phyloP scores from a whole-genome alignment of 2,797 vertebrate species.

The Aselliscus stoliczkanus region DNA sequence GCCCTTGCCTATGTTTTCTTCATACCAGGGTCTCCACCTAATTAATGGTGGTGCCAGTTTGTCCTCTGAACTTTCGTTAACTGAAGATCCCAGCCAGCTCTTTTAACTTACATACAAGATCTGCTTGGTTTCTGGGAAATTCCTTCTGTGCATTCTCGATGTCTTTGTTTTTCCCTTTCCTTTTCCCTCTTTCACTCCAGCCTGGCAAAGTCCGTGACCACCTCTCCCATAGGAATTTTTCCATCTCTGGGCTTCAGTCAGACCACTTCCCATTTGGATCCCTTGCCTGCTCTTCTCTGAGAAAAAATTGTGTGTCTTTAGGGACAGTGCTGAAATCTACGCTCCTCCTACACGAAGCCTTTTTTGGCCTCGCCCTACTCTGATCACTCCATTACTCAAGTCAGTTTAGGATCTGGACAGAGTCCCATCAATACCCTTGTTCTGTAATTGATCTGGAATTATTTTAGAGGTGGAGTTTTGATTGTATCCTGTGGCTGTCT shows the following conservation, averaged over 20 bases:
- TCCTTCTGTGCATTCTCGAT: background rate
- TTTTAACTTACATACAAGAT: background rate
- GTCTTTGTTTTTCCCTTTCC: background rate
- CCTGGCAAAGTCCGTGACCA: background rate
- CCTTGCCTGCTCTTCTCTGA: background rate
- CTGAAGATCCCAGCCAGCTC: background rate
- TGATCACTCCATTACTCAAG: background rate
- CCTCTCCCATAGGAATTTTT: background rate
- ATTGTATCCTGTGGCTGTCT: background rate
- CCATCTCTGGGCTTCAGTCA: background rate
- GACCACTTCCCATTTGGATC: background rate
- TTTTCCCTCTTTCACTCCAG: background rate
- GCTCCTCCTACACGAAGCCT: background rate
- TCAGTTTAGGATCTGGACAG: background rate
- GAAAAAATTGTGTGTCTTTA: background rate
- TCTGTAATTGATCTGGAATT: background rate
- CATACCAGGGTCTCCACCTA: background rate
- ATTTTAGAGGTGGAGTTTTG: background rate
- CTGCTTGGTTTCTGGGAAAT: background rate
- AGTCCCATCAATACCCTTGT: background rate
- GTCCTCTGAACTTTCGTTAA: background rate
- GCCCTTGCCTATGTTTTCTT: background rate
- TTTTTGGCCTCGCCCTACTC: background rate
- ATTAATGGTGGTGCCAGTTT: background rate
- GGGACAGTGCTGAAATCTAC: background rate